These are phyloP conservation scores for Microtus pennsylvanicus DNA, from an alignment of 2,113 vertebrate species.

Conservation along the genomic window DNA sequence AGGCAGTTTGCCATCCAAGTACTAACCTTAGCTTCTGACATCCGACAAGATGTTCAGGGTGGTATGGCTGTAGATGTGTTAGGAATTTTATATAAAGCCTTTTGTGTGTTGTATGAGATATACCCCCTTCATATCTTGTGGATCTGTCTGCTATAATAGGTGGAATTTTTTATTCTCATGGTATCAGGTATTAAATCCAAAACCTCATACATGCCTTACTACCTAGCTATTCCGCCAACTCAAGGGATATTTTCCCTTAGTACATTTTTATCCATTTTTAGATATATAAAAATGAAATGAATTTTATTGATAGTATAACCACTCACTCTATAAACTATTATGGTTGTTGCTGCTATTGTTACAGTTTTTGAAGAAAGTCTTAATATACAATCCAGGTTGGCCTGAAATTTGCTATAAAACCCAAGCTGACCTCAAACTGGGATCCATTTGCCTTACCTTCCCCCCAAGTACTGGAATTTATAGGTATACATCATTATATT, in stretches of 20 bases:
- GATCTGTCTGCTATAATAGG: slow-evolving; percentile 15
- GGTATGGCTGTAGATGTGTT: background rate
- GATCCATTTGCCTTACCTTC: background rate
- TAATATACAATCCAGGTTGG: background rate
- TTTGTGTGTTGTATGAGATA: slow-evolving; percentile 34
- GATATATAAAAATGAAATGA: slow-evolving; percentile 40
- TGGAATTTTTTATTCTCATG: background rate
- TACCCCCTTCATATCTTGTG: background rate
- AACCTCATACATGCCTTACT: background rate
- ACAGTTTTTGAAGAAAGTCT: background rate
- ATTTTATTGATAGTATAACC: slow-evolving; percentile 12
- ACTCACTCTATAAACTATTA: background rate
- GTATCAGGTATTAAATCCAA: background rate
- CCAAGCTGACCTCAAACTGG: background rate
- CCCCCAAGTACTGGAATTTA: background rate
- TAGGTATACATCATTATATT: background rate
- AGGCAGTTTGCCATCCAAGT: background rate
- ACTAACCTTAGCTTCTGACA: background rate
- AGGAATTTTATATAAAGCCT: slow-evolving; percentile 30
- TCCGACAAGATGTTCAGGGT: background rate
- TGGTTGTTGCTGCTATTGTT: background rate
- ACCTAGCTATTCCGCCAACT: background rate
- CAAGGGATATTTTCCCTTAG: slow-evolving; percentile 30
- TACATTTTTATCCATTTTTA: slow-evolving; percentile 57
- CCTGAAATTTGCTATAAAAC: background rate